A percentile compares a stretch with the other conserved stretches of the same genome.
Evolutionary conservation across 2,797 vertebrate species (phyloP).

Genomic region (Podarcis lilfordi): DNA sequence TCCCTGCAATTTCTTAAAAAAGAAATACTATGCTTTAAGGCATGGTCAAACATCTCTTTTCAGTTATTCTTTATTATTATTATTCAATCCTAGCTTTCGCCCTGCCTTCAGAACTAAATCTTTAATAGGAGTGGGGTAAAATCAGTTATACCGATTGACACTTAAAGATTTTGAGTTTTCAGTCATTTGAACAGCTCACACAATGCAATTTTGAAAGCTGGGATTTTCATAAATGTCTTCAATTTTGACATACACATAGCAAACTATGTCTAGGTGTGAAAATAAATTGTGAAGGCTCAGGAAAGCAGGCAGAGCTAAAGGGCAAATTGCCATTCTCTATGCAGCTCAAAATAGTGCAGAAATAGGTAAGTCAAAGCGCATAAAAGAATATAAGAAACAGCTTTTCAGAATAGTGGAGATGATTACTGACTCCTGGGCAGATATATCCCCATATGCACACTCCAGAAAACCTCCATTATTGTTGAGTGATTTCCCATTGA

Average conservation of each 20-base stretch:
- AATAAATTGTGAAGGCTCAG: conserved; percentile 34
- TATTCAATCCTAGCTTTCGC: not conserved
- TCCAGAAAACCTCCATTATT: conserved; percentile 31
- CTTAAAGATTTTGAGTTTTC: not conserved
- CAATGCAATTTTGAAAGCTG: conserved; percentile 22
- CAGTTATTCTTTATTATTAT: not conserved
- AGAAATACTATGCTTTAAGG: not conserved
- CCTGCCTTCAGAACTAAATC: not conserved
- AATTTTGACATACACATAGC: conserved; percentile 12
- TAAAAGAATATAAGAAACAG: conserved; percentile 39
- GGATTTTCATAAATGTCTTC: conserved; percentile 42
- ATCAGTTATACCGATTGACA: not conserved
- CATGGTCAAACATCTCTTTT: not conserved
- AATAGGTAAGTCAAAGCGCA: conserved; percentile 29
- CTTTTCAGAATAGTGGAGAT: conserved; percentile 33
- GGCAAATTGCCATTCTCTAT: conserved; percentile 32
- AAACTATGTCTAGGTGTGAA: conserved; percentile 27
- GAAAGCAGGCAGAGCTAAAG: conserved; percentile 28
- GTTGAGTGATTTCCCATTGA: conserved; percentile 14
- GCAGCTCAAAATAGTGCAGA: not conserved
- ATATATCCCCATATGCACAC: not conserved
- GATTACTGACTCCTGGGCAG: conserved; percentile 34
- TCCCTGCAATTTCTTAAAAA: too few relatives aligned
- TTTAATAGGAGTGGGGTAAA: conserved; percentile 7
- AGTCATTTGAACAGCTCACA: conserved; percentile 15